Conservation (phyloP, 1,140 invertebrate genomes). For the Drosophila ficusphila region DNA sequence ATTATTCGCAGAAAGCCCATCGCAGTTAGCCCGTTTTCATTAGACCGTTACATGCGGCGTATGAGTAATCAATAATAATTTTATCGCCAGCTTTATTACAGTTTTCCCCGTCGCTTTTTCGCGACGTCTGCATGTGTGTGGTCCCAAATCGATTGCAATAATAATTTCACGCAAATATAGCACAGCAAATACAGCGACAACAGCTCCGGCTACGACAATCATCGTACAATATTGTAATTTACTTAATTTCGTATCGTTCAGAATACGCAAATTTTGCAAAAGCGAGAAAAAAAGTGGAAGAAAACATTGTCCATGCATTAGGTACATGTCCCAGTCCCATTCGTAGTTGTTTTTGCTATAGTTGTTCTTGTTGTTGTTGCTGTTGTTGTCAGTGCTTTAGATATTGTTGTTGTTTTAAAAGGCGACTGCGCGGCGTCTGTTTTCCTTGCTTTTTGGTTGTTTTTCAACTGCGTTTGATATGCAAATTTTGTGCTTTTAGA, state of each 20-base stretch:
- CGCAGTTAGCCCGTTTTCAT: slow-evolving; percentile 49
- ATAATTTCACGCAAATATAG: slow-evolving; percentile 78
- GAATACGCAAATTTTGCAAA: slow-evolving; percentile 69
- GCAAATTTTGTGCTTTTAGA: slow-evolving; percentile 68
- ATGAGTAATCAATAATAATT: slow-evolving; percentile 82
- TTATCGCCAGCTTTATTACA: slow-evolving; percentile 54
- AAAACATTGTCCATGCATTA: slow-evolving; percentile 77
- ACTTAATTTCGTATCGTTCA: slow-evolving; percentile 76
- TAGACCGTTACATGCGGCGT: slow-evolving; percentile 62
- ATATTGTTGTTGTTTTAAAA: slow-evolving; percentile 55
- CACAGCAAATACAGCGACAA: slow-evolving; percentile 23
- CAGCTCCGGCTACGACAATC: slow-evolving; percentile 43
- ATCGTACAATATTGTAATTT: slow-evolving; percentile 76
- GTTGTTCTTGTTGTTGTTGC: slow-evolving; percentile 12
- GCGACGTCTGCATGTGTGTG: slow-evolving; percentile 33
- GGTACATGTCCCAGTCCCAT: slow-evolving; percentile 40
- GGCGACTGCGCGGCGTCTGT: slow-evolving; percentile 76
- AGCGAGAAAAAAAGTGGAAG: slow-evolving; percentile 38
- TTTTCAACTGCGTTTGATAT: slow-evolving; percentile 72
- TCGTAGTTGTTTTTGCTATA: slow-evolving; percentile 29
- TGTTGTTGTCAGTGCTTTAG: slow-evolving; percentile 13
- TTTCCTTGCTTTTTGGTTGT: slow-evolving; percentile 42
- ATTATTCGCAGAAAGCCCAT: slow-evolving; percentile 62
- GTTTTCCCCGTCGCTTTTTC: slow-evolving; percentile 8
- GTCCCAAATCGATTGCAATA: slow-evolving; percentile 76